Evolutionary conservation across 2,113 vertebrate species (phyloP).

Genomic region (Oreochromis spilurus): DNA sequence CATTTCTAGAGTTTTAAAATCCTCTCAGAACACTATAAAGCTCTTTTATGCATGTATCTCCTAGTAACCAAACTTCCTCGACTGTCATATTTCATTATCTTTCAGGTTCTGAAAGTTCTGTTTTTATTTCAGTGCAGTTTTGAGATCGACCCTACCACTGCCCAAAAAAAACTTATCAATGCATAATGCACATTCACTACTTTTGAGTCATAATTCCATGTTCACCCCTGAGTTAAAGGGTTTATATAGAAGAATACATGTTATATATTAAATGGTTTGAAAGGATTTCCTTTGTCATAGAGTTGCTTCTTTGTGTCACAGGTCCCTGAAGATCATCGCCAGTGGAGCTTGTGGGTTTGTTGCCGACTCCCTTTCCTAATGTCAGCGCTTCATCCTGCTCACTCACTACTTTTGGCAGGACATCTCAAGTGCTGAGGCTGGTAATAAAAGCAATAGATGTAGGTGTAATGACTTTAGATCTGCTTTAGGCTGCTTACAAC

Average conservation of each 20-base stretch:
- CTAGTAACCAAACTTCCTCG: not conserved
- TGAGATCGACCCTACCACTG: not conserved
- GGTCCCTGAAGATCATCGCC: not conserved
- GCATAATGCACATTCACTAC: too few relatives aligned
- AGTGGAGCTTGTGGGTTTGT: not conserved
- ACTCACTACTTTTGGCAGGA: not conserved
- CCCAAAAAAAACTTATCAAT: not conserved
- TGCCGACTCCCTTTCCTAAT: not conserved
- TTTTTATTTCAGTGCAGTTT: not conserved
- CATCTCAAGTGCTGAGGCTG: not conserved
- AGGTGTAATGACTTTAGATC: not conserved
- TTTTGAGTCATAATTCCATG: not conserved
- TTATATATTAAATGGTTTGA: not conserved
- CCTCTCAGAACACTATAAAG: not conserved
- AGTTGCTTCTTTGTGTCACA: not conserved
- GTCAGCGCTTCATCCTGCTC: not conserved
- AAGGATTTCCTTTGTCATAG: not conserved
- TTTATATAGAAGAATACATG: not conserved
- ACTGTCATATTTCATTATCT: not conserved
- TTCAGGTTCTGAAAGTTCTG: not conserved
- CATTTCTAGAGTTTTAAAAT: not conserved
- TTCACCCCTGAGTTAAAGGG: not conserved
- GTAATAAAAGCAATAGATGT: not conserved
- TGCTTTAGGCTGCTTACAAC: not conserved
- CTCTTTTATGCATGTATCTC: not conserved